Evolutionary conservation across 1,140 invertebrate genomes (phyloP).

Genomic region (Trichonephila clavipes): DNA sequence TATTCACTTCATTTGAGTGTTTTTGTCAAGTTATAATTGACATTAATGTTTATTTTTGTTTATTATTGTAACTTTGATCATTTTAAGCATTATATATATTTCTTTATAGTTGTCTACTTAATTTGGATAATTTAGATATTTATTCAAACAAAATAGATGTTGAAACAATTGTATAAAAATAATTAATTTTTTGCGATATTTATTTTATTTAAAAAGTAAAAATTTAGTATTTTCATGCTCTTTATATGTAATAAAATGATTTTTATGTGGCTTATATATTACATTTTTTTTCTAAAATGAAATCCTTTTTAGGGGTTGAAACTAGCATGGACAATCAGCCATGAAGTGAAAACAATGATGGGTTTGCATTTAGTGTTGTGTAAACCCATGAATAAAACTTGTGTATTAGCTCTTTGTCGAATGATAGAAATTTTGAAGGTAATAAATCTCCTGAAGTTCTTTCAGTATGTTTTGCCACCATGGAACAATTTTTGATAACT

Average conservation of each 20-base stretch:
- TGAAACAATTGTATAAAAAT: no score
- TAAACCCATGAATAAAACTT: conserved; percentile 89
- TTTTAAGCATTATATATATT: no score
- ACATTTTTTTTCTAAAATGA: background rate
- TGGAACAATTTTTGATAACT: background rate
- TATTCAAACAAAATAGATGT: no score
- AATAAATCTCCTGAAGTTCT: conserved; percentile 5
- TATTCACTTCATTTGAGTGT: no score
- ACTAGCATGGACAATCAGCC: conserved; percentile 81
- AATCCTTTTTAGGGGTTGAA: conserved; percentile 84
- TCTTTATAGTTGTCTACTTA: no score
- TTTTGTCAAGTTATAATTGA: no score
- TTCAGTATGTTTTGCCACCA: background rate
- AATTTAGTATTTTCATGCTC: no score
- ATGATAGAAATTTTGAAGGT: conserved; percentile 91
- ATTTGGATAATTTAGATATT: no score
- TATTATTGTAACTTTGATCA: no score
- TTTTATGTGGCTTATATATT: background rate
- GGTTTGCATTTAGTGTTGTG: conserved; percentile 89
- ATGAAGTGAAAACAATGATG: conserved; percentile 85
- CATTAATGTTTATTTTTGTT: no score
- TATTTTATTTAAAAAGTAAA: no score
- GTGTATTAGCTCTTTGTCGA: conserved; percentile 88
- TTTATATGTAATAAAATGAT: background rate
- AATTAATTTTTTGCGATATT: no score